A percentile compares a stretch with the other conserved stretches of the same genome.
Conservation (phyloP, 2,797 vertebrate genomes). For the Myioborus melanocephalus region DNA sequence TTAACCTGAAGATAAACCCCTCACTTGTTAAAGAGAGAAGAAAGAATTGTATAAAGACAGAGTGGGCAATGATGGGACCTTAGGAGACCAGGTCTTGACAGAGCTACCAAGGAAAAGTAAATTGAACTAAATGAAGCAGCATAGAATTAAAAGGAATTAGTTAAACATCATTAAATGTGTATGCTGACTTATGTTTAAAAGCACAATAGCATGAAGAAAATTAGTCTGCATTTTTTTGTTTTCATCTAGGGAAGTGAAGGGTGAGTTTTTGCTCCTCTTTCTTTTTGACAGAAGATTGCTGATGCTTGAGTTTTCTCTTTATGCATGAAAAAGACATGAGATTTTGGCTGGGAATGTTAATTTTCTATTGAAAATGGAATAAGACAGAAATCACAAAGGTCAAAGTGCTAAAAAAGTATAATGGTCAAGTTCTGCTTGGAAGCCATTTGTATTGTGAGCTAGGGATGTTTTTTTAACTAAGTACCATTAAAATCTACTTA, state of each 20-base stretch:
- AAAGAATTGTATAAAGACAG: neutral
- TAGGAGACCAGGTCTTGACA: neutral
- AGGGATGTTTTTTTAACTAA: neutral
- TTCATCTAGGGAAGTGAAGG: neutral
- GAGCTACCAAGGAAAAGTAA: neutral
- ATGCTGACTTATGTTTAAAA: neutral
- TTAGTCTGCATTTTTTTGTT: neutral
- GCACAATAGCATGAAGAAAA: neutral
- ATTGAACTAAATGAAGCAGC: neutral
- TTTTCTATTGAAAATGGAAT: neutral
- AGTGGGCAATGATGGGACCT: neutral
- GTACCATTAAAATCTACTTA: neutral
- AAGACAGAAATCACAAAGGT: neutral
- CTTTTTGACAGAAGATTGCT: neutral
- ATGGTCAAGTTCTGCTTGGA: neutral
- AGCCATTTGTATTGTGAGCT: neutral
- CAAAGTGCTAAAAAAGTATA: neutral
- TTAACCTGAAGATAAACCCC: neutral
- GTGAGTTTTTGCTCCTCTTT: neutral
- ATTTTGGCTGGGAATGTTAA: neutral
- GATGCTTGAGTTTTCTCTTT: neutral
- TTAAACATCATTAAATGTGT: neutral
- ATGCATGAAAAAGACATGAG: neutral
- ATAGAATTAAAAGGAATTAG: neutral
- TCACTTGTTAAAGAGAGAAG: neutral